Evolutionary conservation across 2,113 vertebrate genomes (phyloP).

Genomic region (Oenanthe melanoleuca): DNA sequence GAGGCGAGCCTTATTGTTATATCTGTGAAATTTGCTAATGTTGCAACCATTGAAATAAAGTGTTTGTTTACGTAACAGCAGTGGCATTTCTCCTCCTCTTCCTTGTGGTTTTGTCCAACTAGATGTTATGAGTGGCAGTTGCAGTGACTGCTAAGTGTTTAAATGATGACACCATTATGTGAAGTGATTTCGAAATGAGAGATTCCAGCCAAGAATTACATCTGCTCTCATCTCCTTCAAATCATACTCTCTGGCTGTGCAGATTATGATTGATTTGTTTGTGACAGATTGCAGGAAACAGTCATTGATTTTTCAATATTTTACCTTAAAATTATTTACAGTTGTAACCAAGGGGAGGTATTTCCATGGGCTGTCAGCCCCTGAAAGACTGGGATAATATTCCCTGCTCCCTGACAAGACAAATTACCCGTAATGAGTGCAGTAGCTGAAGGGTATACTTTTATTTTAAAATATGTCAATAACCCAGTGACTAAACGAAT

Average conservation of each 20-base stretch:
- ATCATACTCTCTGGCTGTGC: slow-evolving; percentile 81
- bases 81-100: slow-evolving; percentile 71
- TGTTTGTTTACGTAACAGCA: slow-evolving; percentile 72
- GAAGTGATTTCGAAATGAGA: slow-evolving; percentile 93
- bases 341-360: slow-evolving; percentile 89
- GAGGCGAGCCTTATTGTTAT: slow-evolving; percentile 13
- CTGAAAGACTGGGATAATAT: slow-evolving; percentile 89
- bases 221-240: slow-evolving; percentile 80
- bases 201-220: slow-evolving; percentile 92
- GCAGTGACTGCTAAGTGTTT: slow-evolving; percentile 89
- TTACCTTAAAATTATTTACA: slow-evolving; percentile 99
- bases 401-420: slow-evolving; percentile 90
- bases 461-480: slow-evolving; percentile 98
- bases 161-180: slow-evolving; percentile 98
- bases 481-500: slow-evolving; percentile 96
- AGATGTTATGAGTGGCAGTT: slow-evolving; percentile 79
- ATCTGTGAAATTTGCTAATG: slow-evolving; percentile 57
- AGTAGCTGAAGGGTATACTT: slow-evolving; percentile 93
- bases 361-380: slow-evolving; percentile 87
- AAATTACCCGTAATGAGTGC: slow-evolving; percentile 94
- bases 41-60: slow-evolving; percentile 64
- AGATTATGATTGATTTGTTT: slow-evolving; percentile 98
- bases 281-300: slow-evolving; percentile 98
- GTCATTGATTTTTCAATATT: slow-evolving; percentile 99
- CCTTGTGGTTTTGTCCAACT: slow-evolving; percentile 74